phyloP scores from a whole-genome alignment of 2,797 vertebrate genomes.

The Aplochiton taeniatus region DNA sequence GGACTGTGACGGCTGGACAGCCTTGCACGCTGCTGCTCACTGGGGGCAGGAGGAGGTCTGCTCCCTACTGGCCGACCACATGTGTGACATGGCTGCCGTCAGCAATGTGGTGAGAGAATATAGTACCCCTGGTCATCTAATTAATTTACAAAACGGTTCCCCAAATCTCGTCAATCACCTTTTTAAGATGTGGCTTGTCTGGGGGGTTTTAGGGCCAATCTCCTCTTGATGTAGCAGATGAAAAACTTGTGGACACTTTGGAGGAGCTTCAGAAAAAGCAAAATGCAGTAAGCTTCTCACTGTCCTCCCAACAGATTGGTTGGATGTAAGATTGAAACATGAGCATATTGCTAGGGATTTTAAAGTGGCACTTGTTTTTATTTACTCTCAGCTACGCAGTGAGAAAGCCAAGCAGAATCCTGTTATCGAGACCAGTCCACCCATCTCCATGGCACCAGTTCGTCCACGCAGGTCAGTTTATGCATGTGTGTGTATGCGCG shows the following conservation, averaged over 20 bases:
- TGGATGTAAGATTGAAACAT: too few species aligned
- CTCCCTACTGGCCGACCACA: conserved; percentile 75
- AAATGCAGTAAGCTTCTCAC: conserved; percentile 69
- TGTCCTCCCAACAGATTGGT: background rate
- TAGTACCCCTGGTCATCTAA: background rate
- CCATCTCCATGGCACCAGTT: conserved; percentile 71
- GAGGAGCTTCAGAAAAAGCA: conserved; percentile 87
- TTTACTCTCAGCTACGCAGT: conserved; percentile 72
- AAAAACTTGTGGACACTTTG: conserved; percentile 76
- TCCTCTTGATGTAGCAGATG: conserved; percentile 81
- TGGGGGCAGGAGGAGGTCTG: conserved; percentile 86
- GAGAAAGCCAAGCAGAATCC: conserved; percentile 79
- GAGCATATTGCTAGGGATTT: too few species aligned
- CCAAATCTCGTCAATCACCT: too few species aligned
- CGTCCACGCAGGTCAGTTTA: conserved; percentile 79
- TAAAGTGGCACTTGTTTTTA: conserved; percentile 41
- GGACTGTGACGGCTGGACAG: conserved; percentile 81
- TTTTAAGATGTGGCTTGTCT: conserved; percentile 31
- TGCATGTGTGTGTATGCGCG: conserved; percentile 28
- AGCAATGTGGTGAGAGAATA: conserved; percentile 79
- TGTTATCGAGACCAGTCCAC: conserved; percentile 77
- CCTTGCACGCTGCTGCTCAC: conserved; percentile 83
- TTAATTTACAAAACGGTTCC: too few species aligned
- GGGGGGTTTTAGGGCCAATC: conserved; percentile 80
- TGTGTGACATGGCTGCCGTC: conserved; percentile 82